phyloP scores from a whole-genome alignment of 2,797 vertebrate species.

The Notoglanidium macrostoma region DNA sequence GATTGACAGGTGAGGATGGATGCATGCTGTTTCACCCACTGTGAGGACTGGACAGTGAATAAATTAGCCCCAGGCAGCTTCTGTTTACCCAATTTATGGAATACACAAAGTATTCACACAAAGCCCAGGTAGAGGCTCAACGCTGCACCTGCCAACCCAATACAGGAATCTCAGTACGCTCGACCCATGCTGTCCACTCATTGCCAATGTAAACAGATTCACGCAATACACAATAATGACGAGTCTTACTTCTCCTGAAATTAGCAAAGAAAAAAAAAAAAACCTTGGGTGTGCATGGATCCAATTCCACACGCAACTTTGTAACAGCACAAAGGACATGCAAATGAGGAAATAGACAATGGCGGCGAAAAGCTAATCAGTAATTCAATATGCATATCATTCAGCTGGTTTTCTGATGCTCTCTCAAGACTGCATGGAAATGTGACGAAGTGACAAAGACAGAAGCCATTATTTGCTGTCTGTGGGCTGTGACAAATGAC shows the following conservation, averaged over 20 bases:
- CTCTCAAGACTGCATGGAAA: constrained; percentile 73
- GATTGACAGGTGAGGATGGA: constrained; percentile 72
- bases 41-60: constrained; percentile 71
- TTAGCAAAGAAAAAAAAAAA: not conserved
- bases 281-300: not conserved
- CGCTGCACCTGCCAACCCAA: constrained; percentile 74
- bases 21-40: constrained; percentile 70
- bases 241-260: constrained; percentile 6
- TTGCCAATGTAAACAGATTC: constrained; percentile 46
- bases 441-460: constrained; percentile 76
- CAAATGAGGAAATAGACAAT: constrained; percentile 53
- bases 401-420: constrained; percentile 74
- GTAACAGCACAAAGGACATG: constrained; percentile 44
- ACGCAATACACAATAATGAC: constrained; percentile 15
- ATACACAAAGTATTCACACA: constrained; percentile 69
- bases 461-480: constrained; percentile 80
- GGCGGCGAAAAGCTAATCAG: constrained; percentile 73
- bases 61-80: constrained; percentile 76
- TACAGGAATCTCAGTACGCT: constrained; percentile 62
- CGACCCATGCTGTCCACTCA: constrained; percentile 35
- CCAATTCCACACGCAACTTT: constrained; percentile 27
- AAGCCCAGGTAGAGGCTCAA: constrained; percentile 73
- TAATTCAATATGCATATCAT: constrained; percentile 79
- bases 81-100: constrained; percentile 76
- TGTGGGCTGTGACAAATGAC: constrained; percentile 82